Evolutionary conservation across 1,140 invertebrate genomes (phyloP), one percentile per base, ranked within the genome.

Genomic region (Steinernema khuongi): DNA sequence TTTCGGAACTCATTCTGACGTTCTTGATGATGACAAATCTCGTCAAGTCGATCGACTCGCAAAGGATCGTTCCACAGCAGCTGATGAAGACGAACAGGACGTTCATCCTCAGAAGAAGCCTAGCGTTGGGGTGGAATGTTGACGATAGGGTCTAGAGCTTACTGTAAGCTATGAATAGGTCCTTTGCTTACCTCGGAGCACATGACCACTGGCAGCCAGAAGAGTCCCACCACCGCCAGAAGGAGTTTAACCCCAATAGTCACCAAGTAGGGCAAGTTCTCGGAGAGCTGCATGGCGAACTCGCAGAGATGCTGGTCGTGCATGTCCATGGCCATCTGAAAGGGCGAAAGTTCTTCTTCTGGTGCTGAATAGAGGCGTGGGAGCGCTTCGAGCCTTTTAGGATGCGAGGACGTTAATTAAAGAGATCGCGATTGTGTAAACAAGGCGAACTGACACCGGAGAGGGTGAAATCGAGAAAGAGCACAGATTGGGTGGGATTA

Each of bases 271-370:
- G 19, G 50, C 22, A 22, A 11, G 26, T 60, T 26, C 22, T 60
- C 50, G 22, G 50, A 60, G 11, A 60, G 22, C 22, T 14, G 14
- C 2, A 60, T 7, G 7, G 50, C 11, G 26, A 14, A 60, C 26
- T 17, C 11, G 50, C 50, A 60, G 7, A 60, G 19, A 14, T 60
- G 7, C 4, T 4, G 11, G 11, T 60, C 50, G 50, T 60, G 4
- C 50, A 60, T 60, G 50, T 60, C 50, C 4, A 22, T 60, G 2
- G 50, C 50, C 50, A 60, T 60, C n/a, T n/a, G n/a, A n/a, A n/a
- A n/a, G n/a, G n/a, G n/a, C n/a, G n/a, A n/a, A n/a, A n/a, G n/a
- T n/a, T n/a, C n/a, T n/a, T n/a, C n/a, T n/a, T n/a, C n/a, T n/a
- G n/a, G n/a, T n/a, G n/a, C n/a, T n/a, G n/a, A n/a, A n/a, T n/a